Evolutionary conservation across 1,140 invertebrate species (phyloP).

Genomic region (Coelopa frigida): DNA sequence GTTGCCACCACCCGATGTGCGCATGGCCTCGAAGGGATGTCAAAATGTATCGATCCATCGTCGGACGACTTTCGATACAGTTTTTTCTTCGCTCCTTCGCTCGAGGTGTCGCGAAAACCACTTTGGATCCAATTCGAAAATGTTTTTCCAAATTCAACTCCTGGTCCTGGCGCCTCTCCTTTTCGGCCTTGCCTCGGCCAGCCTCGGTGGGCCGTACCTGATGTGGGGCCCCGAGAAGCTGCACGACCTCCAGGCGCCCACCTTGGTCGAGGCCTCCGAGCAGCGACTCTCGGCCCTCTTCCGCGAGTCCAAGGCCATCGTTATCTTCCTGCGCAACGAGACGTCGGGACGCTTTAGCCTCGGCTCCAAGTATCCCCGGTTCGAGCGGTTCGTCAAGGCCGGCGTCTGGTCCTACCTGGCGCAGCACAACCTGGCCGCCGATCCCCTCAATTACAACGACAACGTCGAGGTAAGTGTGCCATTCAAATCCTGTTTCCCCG

Average conservation of each 20-base stretch:
- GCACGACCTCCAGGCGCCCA: constrained; percentile 44
- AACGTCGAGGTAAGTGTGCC: constrained; percentile 31
- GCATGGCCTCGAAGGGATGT: too few species aligned
- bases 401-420: constrained; percentile 46
- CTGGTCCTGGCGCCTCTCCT: too few species aligned
- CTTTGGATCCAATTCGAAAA: constrained; percentile 6
- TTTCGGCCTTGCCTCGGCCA: constrained; percentile 1
- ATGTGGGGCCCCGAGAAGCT: constrained; percentile 51
- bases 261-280: constrained; percentile 46
- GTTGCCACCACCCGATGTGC: too few species aligned
- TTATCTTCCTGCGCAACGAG: constrained; percentile 37
- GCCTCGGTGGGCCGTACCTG: constrained; percentile 48
- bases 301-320: constrained; percentile 32
- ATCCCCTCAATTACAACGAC: constrained; percentile 48
- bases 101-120: too few species aligned
- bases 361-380: constrained; percentile 34
- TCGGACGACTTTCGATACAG: too few species aligned
- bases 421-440: constrained; percentile 49
- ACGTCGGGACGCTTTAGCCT: constrained; percentile 32
- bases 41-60: too few species aligned
- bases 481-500: background rate
- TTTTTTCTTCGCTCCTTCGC: too few species aligned
- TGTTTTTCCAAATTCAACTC: too few species aligned
- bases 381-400: constrained; percentile 38
- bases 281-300: constrained; percentile 46